Base-by-base conservation (phyloP, 2,113 vertebrate species). In the Ptilonorhynchus violaceus region DNA sequence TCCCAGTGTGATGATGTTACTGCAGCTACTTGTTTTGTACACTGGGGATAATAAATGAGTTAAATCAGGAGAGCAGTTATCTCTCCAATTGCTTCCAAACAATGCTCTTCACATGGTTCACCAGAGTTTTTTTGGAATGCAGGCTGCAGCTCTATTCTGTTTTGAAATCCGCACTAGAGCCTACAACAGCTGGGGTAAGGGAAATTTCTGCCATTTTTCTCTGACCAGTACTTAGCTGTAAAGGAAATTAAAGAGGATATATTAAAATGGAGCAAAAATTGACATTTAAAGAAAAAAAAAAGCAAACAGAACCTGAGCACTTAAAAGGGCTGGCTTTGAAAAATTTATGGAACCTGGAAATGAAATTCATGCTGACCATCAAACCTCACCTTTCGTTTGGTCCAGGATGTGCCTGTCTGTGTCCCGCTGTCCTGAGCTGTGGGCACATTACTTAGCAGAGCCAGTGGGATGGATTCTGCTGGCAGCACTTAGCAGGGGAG, bases 151-250 rank as follows among this genome's bases (percentile, higher is more conserved):
- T 92, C 89, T 88, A 50, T 85, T 96, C 73, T 92, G 7, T 88
- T 93, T 91, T 55, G 59, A 89, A 98, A 97, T 93, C 95, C 63
- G 0, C 73, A 31, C 46, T 79, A 74, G 89, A 84, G 93, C 70
- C 78, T 78, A 2, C 49, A 56, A 83, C 76, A 88, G 90, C 94
- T 92, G 91, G 55, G 80, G 88, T 93, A 93, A 94, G 91, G 92
- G 91, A 96, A 96, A 87, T 95, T 96, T 97, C 82, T 95, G 66
- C 92, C 67, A 21, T 79, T 86, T 97, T 85, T 94, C 96, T 88
- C 82, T 94, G 81, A 86, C 83, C 59, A 50, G 64, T 79, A 47
- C 75, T 86, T 79, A 90, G 58, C 78, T 74, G 73, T 82, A 85
- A 88, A 95, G 80, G 91, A 95, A 96, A 95, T 87, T 82, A 85